phyloP scores from a whole-genome alignment of 2,888 invertebrate species.

The Apodemia hepburni region DNA sequence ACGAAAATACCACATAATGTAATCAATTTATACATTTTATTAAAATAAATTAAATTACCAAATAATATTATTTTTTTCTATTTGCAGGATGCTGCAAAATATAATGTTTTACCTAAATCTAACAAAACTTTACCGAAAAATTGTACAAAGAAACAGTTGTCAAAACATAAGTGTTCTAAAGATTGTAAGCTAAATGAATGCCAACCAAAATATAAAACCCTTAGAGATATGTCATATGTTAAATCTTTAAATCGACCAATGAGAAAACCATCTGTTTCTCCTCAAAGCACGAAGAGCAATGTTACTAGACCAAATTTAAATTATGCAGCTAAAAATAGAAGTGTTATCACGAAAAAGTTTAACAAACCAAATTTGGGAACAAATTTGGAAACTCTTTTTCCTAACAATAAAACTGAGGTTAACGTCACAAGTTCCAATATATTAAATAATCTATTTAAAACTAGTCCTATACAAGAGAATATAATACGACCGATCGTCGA shows the following conservation, averaged over 20 bases:
- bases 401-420: not conserved
- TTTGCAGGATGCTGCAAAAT: not conserved
- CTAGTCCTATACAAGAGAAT: not conserved
- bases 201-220: not conserved
- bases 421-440: not conserved
- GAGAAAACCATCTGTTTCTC: not conserved
- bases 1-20: not conserved
- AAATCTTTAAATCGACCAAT: not conserved
- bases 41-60: not conserved
- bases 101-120: not conserved
- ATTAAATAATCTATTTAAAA: not conserved
- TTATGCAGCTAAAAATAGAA: not conserved
- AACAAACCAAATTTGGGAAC: not conserved
- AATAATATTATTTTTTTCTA: not conserved
- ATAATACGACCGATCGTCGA: not conserved
- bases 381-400: not conserved
- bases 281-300: not conserved
- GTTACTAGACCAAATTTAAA: not conserved
- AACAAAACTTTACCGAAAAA: not conserved
- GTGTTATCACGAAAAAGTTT: not conserved
- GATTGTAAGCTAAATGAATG: not conserved
- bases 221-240: not conserved
- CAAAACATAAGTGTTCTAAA: not conserved
- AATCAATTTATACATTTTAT: not conserved
- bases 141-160: not conserved